phyloP scores from a whole-genome alignment of 1,140 invertebrate genomes.

The Trinorchestia longiramus region DNA sequence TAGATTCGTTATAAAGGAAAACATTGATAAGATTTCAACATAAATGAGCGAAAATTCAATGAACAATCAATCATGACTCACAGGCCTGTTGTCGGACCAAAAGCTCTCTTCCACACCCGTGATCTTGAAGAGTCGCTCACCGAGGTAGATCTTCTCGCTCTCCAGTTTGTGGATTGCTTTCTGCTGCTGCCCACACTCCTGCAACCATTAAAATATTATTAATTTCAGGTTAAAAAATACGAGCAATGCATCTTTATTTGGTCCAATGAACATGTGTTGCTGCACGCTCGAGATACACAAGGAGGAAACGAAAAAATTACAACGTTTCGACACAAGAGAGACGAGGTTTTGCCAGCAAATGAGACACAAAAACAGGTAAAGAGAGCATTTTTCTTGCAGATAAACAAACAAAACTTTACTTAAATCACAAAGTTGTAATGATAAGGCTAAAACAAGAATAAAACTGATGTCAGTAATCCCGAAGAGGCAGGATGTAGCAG shows the following conservation, averaged over 20 bases:
- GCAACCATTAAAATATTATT: background rate
- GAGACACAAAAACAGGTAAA: too few relatives aligned
- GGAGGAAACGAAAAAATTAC: background rate
- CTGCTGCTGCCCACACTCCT: constrained; percentile 62
- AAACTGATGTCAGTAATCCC: too few relatives aligned
- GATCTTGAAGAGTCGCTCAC: constrained; percentile 65
- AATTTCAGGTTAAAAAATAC: background rate
- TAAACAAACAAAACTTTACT: too few relatives aligned
- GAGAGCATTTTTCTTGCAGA: too few relatives aligned
- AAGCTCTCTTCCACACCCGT: constrained; percentile 68
- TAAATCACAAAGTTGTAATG: too few relatives aligned
- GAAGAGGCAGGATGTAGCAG: too few relatives aligned
- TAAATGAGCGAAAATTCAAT: background rate
- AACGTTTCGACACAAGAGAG: too few relatives aligned
- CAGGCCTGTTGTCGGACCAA: constrained; percentile 68
- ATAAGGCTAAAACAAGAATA: too few relatives aligned
- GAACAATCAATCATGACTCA: constrained; percentile 61
- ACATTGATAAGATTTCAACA: background rate
- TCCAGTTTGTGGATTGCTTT: constrained; percentile 67
- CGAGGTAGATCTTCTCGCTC: constrained; percentile 67
- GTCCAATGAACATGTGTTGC: background rate
- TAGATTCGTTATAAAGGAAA: background rate
- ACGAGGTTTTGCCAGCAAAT: too few relatives aligned
- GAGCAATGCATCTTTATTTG: background rate
- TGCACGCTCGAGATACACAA: background rate